Base-by-base conservation (phyloP, 2,888 invertebrate species). In the Drepanosiphum platanoidis region DNA sequence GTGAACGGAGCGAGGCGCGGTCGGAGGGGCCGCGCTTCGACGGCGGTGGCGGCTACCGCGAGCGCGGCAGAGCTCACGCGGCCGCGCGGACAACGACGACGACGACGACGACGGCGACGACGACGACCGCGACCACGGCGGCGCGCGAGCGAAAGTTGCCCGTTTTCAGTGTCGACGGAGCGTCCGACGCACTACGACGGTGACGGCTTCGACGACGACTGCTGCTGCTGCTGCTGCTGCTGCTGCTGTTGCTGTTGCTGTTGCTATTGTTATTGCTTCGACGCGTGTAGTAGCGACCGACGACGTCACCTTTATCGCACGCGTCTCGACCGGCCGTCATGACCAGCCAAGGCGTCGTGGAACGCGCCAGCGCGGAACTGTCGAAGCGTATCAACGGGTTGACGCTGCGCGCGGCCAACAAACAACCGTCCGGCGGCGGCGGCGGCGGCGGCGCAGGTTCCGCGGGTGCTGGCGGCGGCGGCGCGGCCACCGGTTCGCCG, bases 321-420 rank as follows among this genome's bases (percentile, higher is more conserved):
- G 13, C 11, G 3, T n/a, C 8, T 27, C 2, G 27, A 30, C 46
- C n/a, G 22, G 68, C 94, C 90, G 95, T 95, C 89, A 94, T 95
- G 91, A 95, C 95, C 88, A 94, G 95, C 88, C 95, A 95, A 91
- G 96, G 96, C 89, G 96, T 96, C 89, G 96, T 96, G 90, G 96
- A 96, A 92, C 93, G 96, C 89, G 96, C 96, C 89, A 96, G 95
- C 88, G 96, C 96, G 87, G 96, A 96, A 91, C 92, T 96, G 88
- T 94, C 95, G 88, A 95, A 96, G 89, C 93, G 96, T 89, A 96
- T 96, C 91, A 96, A 95, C 89, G 95, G 95, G 87, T 92, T 95
- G 88, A 93, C 94, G 82, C 90, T 94, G 89, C 93, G 94, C 88
- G 86, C 86, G 61, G 93, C 92, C 86, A 92, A 92, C 87, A 90